Evolutionary conservation across 92 coral and sea anemone genomes (phyloP).

Genomic region (Chrysogorgia sp.): DNA sequence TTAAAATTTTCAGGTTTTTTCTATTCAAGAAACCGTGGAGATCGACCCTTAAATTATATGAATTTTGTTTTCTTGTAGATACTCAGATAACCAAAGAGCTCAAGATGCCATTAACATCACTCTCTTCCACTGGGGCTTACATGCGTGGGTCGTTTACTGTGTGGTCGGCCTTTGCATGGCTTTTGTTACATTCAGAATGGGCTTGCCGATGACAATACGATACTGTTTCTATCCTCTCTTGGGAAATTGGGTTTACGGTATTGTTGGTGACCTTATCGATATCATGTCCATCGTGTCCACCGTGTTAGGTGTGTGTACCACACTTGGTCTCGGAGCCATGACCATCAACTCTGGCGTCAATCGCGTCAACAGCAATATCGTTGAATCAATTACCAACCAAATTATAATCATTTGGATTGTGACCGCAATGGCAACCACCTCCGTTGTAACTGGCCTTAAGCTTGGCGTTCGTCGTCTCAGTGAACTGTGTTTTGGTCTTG

Average conservation of each 20-base stretch:
- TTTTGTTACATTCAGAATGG: conserved; percentile 10
- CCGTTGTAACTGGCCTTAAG: conserved; percentile 82
- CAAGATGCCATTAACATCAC: conserved; percentile 38
- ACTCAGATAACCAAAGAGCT: conserved; percentile 32
- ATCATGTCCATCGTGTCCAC: conserved; percentile 39
- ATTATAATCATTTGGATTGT: conserved; percentile 84
- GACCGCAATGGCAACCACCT: conserved; percentile 80
- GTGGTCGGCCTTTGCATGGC: conserved; percentile 35
- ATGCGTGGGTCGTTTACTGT: conserved; percentile 41
- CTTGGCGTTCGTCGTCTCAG: conserved; percentile 87
- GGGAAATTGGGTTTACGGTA: conserved; percentile 60
- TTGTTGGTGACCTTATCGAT: conserved; percentile 38
- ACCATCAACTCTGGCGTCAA: conserved; percentile 65
- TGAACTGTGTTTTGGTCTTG: conserved; percentile 79
- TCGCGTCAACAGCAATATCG: conserved; percentile 68
- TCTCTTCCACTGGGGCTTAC: conserved; percentile 42
- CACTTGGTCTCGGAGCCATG: conserved; percentile 37
- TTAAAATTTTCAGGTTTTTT: not conserved
- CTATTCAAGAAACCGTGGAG: no score
- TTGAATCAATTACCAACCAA: conserved; percentile 57
- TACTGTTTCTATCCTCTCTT: conserved; percentile 43
- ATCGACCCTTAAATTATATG: no score
- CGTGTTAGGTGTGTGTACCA: conserved; percentile 49
- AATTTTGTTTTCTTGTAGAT: not conserved
- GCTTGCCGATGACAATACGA: conserved; percentile 33